Percentiles rank a stretch among this genome's conserved stretches.
phyloP scores from a whole-genome alignment of 2,113 vertebrate genomes.

The Equus quagga region DNA sequence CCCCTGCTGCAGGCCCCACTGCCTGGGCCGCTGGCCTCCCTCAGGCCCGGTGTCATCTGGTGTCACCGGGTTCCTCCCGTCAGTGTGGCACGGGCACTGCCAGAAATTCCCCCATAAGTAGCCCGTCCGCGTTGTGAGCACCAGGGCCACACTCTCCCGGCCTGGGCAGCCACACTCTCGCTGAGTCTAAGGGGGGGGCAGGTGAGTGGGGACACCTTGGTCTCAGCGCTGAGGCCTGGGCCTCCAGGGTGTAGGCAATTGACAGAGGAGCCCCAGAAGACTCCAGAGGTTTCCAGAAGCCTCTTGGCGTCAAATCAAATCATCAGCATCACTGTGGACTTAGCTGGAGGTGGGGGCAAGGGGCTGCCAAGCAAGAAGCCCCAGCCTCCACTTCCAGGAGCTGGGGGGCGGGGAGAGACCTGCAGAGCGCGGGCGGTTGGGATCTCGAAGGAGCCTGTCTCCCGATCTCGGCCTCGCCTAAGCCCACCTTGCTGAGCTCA shows the following conservation, averaged over 20 bases:
- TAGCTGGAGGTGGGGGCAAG: too few species aligned
- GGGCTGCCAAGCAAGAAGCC: not conserved
- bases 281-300: not conserved
- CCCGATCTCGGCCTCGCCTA: not conserved
- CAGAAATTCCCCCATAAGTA: not conserved
- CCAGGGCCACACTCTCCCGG: not conserved
- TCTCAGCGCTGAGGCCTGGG: too few species aligned
- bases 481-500: not conserved
- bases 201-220: not conserved
- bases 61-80: too few species aligned
- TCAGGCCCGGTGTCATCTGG: not conserved
- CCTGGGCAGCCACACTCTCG: too few species aligned
- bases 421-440: rapidly evolving
- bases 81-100: not conserved
- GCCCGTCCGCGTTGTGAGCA: not conserved
- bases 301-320: not conserved
- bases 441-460: not conserved
- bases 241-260: not conserved
- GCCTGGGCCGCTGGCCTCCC: rapidly evolving
- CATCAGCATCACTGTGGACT: rapidly evolving
- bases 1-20: not conserved
- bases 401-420: rapidly evolving
- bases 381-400: not conserved
- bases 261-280: not conserved
- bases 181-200: too few species aligned